Conservation (phyloP, 2,113 vertebrate genomes). For the Indri indri region DNA sequence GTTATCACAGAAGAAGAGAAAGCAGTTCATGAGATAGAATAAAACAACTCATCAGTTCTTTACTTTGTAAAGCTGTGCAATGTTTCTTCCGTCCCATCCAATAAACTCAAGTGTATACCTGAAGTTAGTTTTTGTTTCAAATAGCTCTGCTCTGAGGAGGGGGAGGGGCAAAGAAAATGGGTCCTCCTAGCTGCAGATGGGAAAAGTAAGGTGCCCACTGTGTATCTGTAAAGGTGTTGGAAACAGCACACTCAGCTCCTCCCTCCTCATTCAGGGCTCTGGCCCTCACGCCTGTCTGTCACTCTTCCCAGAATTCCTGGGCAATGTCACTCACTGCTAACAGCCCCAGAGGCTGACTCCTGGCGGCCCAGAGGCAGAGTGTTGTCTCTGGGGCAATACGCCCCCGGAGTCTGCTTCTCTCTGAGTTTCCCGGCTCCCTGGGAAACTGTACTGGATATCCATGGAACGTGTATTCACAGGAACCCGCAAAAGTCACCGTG, state of each 20-base stretch:
- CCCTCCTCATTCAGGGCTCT: not conserved
- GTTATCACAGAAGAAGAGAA: not conserved
- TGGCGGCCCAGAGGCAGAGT: constrained; percentile 3
- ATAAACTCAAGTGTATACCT: not conserved
- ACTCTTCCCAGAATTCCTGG: constrained; percentile 39
- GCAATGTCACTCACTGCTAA: constrained; percentile 58
- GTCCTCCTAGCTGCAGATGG: not conserved
- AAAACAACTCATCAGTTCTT: not conserved
- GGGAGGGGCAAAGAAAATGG: not conserved
- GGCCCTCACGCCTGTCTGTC: not conserved
- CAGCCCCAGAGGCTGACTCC: constrained; percentile 43
- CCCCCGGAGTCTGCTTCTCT: not conserved
- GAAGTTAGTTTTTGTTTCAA: not conserved
- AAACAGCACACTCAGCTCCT: constrained; percentile 2
- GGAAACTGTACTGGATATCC: not conserved
- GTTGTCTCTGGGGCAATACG: not conserved
- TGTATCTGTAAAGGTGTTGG: not conserved
- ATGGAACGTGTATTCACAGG: not conserved
- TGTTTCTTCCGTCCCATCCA: not conserved
- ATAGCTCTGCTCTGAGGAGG: not conserved
- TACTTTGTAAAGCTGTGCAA: not conserved
- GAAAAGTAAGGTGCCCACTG: not conserved
- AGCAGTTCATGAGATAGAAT: not conserved
- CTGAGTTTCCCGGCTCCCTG: not conserved
- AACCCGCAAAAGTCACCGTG: not conserved